Conservation (phyloP, 2,797 vertebrate genomes). For the Halcyon chelicuti region DNA sequence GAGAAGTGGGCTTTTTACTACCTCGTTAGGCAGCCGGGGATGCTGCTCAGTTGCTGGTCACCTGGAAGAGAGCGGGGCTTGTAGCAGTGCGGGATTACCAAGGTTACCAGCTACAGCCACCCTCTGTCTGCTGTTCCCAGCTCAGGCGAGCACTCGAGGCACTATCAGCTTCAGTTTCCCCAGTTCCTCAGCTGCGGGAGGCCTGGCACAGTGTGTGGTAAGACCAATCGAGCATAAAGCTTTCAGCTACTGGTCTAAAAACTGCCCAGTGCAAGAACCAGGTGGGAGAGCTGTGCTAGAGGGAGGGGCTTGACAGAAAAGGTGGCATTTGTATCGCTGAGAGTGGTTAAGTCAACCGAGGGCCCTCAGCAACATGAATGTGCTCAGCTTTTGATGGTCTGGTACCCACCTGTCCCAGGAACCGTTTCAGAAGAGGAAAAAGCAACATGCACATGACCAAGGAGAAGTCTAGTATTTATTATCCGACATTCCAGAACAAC, state of each 20-base stretch:
- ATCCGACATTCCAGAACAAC: constrained; percentile 30
- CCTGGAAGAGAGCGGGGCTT: not conserved
- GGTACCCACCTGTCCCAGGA: rapidly evolving
- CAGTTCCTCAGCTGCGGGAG: not conserved
- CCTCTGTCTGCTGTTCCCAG: not conserved
- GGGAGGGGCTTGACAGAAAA: not conserved
- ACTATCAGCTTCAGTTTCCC: rapidly evolving
- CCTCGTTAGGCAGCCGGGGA: not conserved
- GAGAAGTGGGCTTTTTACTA: not conserved
- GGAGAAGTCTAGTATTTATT: constrained; percentile 5
- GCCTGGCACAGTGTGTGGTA: rapidly evolving
- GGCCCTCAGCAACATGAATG: rapidly evolving
- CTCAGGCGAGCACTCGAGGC: rapidly evolving
- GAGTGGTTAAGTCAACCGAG: not conserved
- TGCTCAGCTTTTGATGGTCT: not conserved
- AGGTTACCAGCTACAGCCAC: rapidly evolving
- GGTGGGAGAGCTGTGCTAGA: not conserved
- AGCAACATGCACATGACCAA: not conserved
- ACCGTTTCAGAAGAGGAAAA: not conserved
- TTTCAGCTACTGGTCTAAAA: not conserved
- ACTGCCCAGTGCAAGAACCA: rapidly evolving
- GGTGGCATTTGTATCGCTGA: too few relatives aligned
- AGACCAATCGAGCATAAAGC: not conserved
- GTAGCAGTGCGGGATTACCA: not conserved
- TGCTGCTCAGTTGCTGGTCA: rapidly evolving